Evolutionary conservation across 1,140 invertebrate species (phyloP).

Genomic region (Brachystomella parvula): DNA sequence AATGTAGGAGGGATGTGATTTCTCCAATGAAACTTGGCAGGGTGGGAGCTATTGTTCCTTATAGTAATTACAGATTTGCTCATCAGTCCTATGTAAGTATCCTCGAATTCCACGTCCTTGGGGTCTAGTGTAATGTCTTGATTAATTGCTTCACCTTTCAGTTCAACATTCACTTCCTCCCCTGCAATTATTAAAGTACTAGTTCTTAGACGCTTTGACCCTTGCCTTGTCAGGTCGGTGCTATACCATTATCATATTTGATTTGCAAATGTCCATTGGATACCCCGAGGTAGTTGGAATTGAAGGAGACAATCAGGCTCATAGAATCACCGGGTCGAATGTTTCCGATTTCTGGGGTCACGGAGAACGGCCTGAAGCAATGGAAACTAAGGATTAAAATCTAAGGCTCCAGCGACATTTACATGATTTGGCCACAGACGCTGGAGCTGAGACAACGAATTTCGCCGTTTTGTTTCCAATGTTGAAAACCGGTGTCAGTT

Average conservation of each 20-base stretch:
- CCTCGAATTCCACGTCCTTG: conserved; percentile 41
- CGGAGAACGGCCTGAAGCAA: conserved; percentile 40
- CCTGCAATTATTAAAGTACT: conserved; percentile 37
- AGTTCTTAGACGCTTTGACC: conserved; percentile 8
- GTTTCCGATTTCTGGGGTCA: conserved; percentile 42
- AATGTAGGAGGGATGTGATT: conserved; percentile 30
- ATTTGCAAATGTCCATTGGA: conserved; percentile 41
- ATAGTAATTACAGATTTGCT: conserved; percentile 41
- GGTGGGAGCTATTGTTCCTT: conserved; percentile 44
- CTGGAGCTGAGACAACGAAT: conserved; percentile 41
- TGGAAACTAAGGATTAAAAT: conserved; percentile 2
- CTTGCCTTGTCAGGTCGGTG: neutral
- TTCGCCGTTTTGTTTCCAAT: conserved; percentile 40
- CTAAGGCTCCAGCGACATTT: neutral
- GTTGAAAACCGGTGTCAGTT: conserved; percentile 44
- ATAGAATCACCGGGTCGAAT: conserved; percentile 41
- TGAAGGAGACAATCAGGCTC: conserved; percentile 38
- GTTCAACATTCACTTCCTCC: conserved; percentile 40
- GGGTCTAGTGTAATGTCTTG: conserved; percentile 41
- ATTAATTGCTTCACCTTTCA: conserved; percentile 40
- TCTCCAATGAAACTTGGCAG: conserved; percentile 45
- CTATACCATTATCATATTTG: conserved; percentile 44
- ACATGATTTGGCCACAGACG: conserved; percentile 14
- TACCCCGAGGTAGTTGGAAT: conserved; percentile 34
- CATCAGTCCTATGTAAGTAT: conserved; percentile 45